Base-by-base conservation (phyloP, 2,888 invertebrate species). In the Salticus scenicus region DNA sequence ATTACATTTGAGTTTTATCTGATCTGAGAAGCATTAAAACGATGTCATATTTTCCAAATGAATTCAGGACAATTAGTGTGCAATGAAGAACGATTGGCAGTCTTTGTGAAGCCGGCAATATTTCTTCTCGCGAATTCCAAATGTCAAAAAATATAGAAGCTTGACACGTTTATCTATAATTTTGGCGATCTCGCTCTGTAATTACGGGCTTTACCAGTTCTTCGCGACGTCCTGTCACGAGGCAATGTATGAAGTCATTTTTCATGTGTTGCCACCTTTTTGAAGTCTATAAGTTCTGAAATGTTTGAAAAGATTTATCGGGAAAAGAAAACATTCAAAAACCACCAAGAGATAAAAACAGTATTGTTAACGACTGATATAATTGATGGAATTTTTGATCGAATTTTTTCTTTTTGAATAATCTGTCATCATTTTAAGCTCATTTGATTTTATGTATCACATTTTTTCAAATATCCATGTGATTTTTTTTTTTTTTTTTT, bases 251-350 rank as follows among this genome's bases (percentile, higher is more conserved):
- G 57, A 12, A 17, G 57, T 57, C 57, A 57, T 57, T 57, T 57
- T 57, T 57, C 57, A 57, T 7, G 24, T 24, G 57, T 57, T 57
- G 57, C 57, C 57, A 24, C 57, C 57, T 57, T 57, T 57, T 57
- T 57, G 20, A 57, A 57, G 24, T 5, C 24, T 57, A 24, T 24
- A 57, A 57, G 24, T 24, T 57, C 2, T 1, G 14, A 24, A 57
- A 8, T 8, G 57, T 4, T 7, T 20, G 24, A 24, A 12, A 37
- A 57, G 57, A 57, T 57, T 57, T 57, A 57, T 57, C 10, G 20
- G 57, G 57, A 12, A 57, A 47, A 24, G 24, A 24, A 57, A n/a
- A n/a, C n/a, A 57, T 17, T 24, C 57, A 5, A 57, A 8, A 57
- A n/a, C n/a, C n/a, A n/a, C n/a, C n/a, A n/a, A n/a, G n/a, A n/a